Conservation (phyloP, 2,113 vertebrate species). For the Pelusios castaneus region DNA sequence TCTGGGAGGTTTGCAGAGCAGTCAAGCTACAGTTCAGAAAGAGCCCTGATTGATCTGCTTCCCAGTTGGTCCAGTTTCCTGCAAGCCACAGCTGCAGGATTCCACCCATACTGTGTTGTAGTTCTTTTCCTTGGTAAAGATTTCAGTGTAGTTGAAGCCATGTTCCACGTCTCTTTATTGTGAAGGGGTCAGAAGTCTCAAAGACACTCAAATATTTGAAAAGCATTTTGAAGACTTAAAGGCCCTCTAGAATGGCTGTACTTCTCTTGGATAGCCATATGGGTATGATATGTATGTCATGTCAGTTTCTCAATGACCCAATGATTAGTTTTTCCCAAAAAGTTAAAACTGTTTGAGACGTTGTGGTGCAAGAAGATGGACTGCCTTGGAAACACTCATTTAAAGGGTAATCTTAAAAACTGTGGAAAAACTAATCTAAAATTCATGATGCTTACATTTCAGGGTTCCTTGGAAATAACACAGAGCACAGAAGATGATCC, state of each 20-base stretch:
- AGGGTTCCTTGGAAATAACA: constrained; percentile 85
- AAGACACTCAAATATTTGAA: background rate
- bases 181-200: background rate
- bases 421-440: background rate
- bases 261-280: background rate
- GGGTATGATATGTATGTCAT: background rate
- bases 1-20: too few species aligned
- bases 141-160: background rate
- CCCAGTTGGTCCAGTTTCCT: too few species aligned
- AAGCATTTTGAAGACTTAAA: background rate
- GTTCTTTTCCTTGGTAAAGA: background rate
- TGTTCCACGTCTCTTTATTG: background rate
- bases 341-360: background rate
- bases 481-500: constrained; percentile 91
- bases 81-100: too few species aligned
- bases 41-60: too few species aligned
- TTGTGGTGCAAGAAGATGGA: background rate
- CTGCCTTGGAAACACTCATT: background rate
- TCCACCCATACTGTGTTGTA: background rate
- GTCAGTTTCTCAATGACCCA: background rate
- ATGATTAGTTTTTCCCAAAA: background rate
- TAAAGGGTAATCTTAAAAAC: background rate
- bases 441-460: background rate
- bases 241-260: background rate
- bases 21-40: too few species aligned